A percentile compares a stretch with the other conserved stretches of the same genome.
phyloP scores from a whole-genome alignment of 2,888 invertebrate species.

The Hypselothyrea guttata region DNA sequence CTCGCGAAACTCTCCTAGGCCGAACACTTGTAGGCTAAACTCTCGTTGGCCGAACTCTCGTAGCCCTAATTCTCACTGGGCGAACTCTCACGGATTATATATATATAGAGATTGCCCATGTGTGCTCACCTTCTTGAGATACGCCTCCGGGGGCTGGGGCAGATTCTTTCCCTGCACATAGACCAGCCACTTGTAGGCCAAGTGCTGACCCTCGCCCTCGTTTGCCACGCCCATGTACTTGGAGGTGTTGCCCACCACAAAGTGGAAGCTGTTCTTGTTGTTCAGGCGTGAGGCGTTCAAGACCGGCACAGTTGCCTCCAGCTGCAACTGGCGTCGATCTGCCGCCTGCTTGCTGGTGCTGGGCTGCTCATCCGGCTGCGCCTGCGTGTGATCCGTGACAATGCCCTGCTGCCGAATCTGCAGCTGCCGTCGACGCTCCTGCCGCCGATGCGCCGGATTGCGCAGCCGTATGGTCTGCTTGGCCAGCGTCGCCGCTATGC shows the following conservation, averaged over 20 bases:
- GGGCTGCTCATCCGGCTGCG: conserved; percentile 43
- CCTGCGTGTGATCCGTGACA: conserved; percentile 75
- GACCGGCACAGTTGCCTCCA: conserved; percentile 19
- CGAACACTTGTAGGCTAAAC: too few species aligned
- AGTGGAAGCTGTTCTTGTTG: conserved; percentile 84
- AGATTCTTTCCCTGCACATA: conserved; percentile 89
- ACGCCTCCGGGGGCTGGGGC: conserved; percentile 85
- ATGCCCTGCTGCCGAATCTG: conserved; percentile 76
- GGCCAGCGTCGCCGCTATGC: conserved; percentile 83
- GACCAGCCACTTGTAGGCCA: conserved; percentile 95
- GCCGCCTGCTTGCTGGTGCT: conserved; percentile 59
- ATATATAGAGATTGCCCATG: not conserved
- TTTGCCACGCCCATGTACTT: conserved; percentile 88
- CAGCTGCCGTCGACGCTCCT: conserved; percentile 73
- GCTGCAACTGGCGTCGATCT: conserved; percentile 22
- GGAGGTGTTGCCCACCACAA: conserved; percentile 88
- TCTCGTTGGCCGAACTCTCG: too few species aligned
- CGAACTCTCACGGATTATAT: too few species aligned
- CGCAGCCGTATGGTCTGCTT: conserved; percentile 77
- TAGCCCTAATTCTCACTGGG: too few species aligned
- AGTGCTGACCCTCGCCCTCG: conserved; percentile 85
- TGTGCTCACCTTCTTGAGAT: conserved; percentile 86
- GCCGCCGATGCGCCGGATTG: conserved; percentile 70
- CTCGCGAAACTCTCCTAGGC: too few species aligned
- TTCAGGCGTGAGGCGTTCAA: conserved; percentile 84